Conservation (phyloP, 2,113 vertebrate genomes). For the Desmodus rotundus region DNA sequence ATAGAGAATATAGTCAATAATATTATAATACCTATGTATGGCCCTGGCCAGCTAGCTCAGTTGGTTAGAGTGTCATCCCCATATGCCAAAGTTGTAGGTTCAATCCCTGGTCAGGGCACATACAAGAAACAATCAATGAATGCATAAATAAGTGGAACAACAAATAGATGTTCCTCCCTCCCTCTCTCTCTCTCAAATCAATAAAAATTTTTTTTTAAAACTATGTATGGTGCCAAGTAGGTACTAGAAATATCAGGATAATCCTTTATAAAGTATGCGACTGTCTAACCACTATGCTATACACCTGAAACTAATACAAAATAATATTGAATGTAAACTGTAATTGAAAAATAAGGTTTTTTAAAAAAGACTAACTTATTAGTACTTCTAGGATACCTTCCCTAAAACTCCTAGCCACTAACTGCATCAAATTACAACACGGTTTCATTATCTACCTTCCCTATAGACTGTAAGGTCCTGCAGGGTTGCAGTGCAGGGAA, state of each 20-base stretch:
- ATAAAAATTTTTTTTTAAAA: too few species aligned
- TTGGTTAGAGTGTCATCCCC: too few species aligned
- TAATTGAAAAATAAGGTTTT: background rate
- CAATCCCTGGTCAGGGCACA: too few species aligned
- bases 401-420: background rate
- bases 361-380: background rate
- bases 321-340: background rate
- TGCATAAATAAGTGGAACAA: too few species aligned
- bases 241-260: background rate
- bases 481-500: too few species aligned
- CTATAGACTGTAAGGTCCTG: background rate
- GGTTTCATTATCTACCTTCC: background rate
- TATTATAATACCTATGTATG: background rate
- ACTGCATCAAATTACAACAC: background rate
- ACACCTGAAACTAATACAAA: background rate
- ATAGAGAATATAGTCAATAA: background rate
- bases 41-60: background rate
- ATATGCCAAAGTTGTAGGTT: too few species aligned
- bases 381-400: background rate
- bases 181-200: too few species aligned
- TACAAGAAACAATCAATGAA: too few species aligned
- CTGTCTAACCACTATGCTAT: background rate
- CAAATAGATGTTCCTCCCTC: too few species aligned
- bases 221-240: background rate
- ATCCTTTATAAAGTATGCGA: background rate